Evolutionary conservation across 2,888 invertebrate genomes (phyloP), one percentile per base, ranked within the genome.

Genomic region (Trachelus stipa): DNA sequence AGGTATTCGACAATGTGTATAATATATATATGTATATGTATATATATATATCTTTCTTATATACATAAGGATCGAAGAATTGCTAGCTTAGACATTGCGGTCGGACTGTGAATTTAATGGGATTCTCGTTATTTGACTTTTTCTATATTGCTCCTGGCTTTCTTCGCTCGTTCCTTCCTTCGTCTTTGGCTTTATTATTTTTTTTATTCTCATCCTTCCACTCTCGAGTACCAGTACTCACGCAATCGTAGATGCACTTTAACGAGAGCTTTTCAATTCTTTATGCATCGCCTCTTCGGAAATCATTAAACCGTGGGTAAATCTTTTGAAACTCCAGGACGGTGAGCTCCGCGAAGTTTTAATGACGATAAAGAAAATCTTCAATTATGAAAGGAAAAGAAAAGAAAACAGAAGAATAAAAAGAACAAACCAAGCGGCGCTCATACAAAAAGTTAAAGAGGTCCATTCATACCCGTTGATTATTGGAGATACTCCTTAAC

Each of bases 91-190:
- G 15, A 56, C 1, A 23, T 40, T 40, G 40, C 40, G 23, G 15
- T 9, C 40, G 23, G 1, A 1, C 23, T 23, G 40, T 9, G 23
- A 56, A 56, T 56, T 56, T 23, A 56, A 56, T 6, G 40, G 23
- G 40, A 56, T 56, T 23, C 40, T 56, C 40, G 23, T 56, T 56
- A 56, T 40, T 40, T 56, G 23, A 56, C 23, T 56, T 56, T 56
- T 23, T 23, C 40, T 23, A 56, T 56, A 56, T 56, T 56, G 9
- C 23, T 56, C 9, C 23, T 23, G 23, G 40, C 23, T 23, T 23
- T 56, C 87, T 84, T 82, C 56, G 34, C 73, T 68, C 68, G 12
- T 78, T 31, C 31, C 30, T 69, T 31, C 4, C 69, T 31, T 75
- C 77, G 34, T 74, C 35, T n/a, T 56, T 73, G 56, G 68, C 35